Conservation (phyloP, 2,113 vertebrate species). For the Tupaia chinensis region DNA sequence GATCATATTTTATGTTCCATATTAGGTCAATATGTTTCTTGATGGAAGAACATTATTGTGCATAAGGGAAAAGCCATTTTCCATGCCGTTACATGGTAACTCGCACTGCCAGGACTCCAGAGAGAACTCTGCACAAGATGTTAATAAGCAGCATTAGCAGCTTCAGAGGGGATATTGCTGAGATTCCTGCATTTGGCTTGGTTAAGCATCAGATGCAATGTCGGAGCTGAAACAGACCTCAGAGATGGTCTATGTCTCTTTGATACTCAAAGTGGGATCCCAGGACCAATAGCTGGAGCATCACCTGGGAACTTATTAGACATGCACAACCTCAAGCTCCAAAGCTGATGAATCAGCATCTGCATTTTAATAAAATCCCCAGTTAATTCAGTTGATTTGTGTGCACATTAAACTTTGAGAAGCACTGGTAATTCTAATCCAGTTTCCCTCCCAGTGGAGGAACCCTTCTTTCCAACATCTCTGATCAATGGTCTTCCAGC, state of each 20-base stretch:
- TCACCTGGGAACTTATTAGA: not conserved
- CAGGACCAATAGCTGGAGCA: not conserved
- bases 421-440: not conserved
- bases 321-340: not conserved
- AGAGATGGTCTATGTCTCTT: not conserved
- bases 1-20: constrained; percentile 9
- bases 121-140: not conserved
- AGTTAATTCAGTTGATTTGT: not conserved
- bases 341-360: not conserved
- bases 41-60: not conserved
- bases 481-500: not conserved
- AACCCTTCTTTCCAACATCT: not conserved
- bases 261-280: not conserved
- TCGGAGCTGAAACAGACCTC: not conserved
- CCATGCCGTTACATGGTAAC: not conserved
- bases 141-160: not conserved
- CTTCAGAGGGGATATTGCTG: not conserved
- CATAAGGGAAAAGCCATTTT: constrained; percentile 4
- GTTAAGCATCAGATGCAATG: not conserved
- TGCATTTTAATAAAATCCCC: not conserved
- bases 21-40: not conserved
- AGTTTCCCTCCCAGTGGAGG: not conserved
- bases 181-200: not conserved
- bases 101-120: not conserved
- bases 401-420: not conserved